Base-by-base conservation (phyloP, 2,888 invertebrate species). In the Pandemis heparana region DNA sequence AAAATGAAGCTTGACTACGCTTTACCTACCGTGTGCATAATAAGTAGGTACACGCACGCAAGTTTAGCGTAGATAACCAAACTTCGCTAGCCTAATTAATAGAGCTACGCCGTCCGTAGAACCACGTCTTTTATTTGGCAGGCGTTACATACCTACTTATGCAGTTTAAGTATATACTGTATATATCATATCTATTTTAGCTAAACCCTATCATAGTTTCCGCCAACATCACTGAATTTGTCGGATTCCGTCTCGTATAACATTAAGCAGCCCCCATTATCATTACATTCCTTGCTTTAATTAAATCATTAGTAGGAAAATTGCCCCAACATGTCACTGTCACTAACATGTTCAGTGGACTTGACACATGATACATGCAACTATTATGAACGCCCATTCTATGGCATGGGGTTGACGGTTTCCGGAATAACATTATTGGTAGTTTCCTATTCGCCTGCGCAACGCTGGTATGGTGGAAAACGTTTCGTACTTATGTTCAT, bases 251-350 rank as follows among this genome's bases (percentile, higher is more conserved):
- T 65, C 18, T 38, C 46, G 64, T 43, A 51, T 43, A 73, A 51
- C 43, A 73, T 39, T 38, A 65, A 46, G 65, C 38, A 41, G 14
- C 10, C 18, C 48, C 43, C 70, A 74, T 74, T 65, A 53, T 70
- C 69, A 70, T 65, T 74, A 74, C 74, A 65, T 74, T 61, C 74
- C 65, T 65, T 14, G 69, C 61, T 70, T 65, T 74, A 69, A 74
- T 74, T 74, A 74, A 74, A 70, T 70, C 69, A 53, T 74, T 74
- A 70, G 69, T 70, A 60, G 65, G 70, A 69, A 69, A 64, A 65
- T 70, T 61, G 65, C 70, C 51, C 64, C 62, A 60, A 74, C 74
- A 74, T 74, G 61, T 74, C 74, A 70, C 60, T 74, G 74, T 70
- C 74, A 70, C 60, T 23, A 51, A 38, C 74, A 74, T 64, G 64